Evolutionary conservation across 2,113 vertebrate species (phyloP).

Genomic region (Litocranius walleri): DNA sequence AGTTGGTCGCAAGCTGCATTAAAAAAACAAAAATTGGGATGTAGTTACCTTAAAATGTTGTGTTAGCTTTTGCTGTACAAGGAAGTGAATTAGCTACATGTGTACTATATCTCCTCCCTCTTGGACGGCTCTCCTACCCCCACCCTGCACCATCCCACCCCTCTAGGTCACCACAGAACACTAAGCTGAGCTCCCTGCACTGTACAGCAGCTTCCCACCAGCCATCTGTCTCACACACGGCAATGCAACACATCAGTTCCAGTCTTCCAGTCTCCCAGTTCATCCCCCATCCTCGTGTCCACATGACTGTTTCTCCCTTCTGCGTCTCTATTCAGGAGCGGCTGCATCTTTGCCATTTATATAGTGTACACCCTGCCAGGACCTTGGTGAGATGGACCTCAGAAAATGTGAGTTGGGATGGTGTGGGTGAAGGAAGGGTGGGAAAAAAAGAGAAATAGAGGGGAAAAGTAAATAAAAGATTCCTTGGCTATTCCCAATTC

Average conservation of each 20-base stretch:
- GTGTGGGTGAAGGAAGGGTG: background rate
- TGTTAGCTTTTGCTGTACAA: background rate
- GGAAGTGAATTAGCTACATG: background rate
- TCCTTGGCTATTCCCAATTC: background rate
- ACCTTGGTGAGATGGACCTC: background rate
- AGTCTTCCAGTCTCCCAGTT: background rate
- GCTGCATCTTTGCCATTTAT: background rate
- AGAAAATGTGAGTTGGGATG: background rate
- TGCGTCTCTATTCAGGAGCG: rapidly evolving
- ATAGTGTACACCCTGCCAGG: background rate
- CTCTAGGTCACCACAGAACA: background rate
- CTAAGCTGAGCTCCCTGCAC: background rate
- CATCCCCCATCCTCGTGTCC: background rate
- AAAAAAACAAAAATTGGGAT: background rate
- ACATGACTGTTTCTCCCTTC: background rate
- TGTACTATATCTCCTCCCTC: background rate
- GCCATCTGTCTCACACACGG: background rate
- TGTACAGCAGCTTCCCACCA: background rate
- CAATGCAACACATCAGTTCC: background rate
- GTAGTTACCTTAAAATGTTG: background rate
- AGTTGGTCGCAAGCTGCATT: background rate
- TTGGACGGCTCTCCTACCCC: background rate
- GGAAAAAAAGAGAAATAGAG: background rate
- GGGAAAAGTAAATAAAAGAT: background rate
- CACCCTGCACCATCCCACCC: background rate